Evolutionary conservation across 1,140 invertebrate species (phyloP).

Genomic region (Drosophila orosa): DNA sequence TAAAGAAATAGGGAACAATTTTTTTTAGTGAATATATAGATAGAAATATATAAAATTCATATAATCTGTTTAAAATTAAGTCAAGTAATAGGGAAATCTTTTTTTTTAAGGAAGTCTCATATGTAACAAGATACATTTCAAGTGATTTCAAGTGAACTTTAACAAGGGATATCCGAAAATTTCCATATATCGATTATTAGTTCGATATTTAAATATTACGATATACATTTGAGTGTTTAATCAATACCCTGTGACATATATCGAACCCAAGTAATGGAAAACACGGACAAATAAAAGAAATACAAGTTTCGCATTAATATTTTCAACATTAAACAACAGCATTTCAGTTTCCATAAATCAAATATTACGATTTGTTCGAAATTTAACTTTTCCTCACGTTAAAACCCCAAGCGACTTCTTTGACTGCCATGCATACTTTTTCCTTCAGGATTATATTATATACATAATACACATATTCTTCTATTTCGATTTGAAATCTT

Average conservation of each 20-base stretch:
- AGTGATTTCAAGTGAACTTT: not conserved
- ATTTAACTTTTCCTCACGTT: not conserved
- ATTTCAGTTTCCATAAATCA: not conserved
- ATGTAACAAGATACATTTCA: not conserved
- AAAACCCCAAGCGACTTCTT: not conserved
- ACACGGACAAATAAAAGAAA: not conserved
- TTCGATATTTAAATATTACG: too few species aligned
- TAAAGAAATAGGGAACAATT: too few species aligned
- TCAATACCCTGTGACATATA: too few species aligned
- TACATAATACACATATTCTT: not conserved
- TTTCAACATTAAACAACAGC: not conserved
- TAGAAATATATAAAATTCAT: not conserved
- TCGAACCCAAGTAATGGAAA: not conserved
- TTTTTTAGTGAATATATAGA: too few species aligned
- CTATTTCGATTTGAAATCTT: conserved; percentile 8
- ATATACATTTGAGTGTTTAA: too few species aligned
- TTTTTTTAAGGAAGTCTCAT: not conserved
- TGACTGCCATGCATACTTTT: not conserved
- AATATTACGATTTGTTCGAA: not conserved
- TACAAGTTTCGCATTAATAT: not conserved
- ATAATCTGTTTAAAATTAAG: not conserved
- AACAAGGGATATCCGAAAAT: not conserved
- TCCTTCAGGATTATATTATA: not conserved
- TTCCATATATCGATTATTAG: too few species aligned
- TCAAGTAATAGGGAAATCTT: not conserved